Base-by-base conservation (phyloP, 2,797 vertebrate genomes). In the Amblyraja radiata region DNA sequence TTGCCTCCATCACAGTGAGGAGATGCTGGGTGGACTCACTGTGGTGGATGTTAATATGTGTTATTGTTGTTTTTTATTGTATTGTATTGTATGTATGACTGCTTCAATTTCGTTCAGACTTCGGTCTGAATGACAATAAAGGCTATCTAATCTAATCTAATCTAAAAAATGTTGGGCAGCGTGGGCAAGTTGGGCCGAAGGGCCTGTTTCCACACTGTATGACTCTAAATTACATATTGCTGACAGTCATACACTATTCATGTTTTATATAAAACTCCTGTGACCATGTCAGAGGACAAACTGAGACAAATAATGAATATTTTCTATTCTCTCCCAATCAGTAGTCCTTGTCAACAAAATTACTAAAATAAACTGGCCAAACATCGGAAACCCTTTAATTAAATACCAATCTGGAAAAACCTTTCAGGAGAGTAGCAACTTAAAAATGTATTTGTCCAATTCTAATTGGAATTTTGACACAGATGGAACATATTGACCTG, bases 291-390 rank as follows among this genome's bases (percentile, higher is more conserved):
- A 16, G 13, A 86, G 9, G 23, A 54, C 14, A 28, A 28, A 1
- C 28, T 46, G 0, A 5, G 81, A 46, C 46, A 83, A 7, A 58
- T 4, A 46, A 65, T 63, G 7, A 63, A 65, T 6, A 11, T 18
- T 86, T 86, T 63, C 58, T 65, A 65, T 11, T n/a, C 28, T 63
- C 61, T 86, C 13, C 13, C 54, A 86, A 58, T 86, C 58, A 86
- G 83, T 58, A 65, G 16, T 86, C 25, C 83, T 86, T 25, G 58
- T 86, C 83, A 63, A 54, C 58, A 63, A 86, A 86, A 63, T 86
- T 13, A 5, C 63, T 32, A n/a, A 86, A 58, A 63, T 28, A 14
- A 8, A 81, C 58, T 5, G 28, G 18, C 46, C 13, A 84, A 86
- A 1, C 58, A 86, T 63, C n/a, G 58, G 58, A 63, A 8, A 86